Percentiles rank a stretch among this genome's conserved stretches.
phyloP scores from a whole-genome alignment of 2,888 invertebrate genomes.

The Nephrotoma appendiculata region DNA sequence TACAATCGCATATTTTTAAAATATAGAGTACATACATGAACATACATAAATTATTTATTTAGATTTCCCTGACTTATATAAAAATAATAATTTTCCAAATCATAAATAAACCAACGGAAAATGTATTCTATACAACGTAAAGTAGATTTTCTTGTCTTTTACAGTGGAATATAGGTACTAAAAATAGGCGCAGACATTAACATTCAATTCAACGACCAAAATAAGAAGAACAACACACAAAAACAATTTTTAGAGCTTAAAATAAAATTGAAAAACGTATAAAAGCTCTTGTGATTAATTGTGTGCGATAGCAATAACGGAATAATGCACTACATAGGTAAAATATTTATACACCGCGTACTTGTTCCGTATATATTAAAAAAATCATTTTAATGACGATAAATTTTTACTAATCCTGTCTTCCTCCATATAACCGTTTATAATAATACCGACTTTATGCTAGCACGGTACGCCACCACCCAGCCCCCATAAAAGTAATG shows the following conservation, averaged over 20 bases:
- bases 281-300: not conserved
- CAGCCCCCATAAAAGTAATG: not conserved
- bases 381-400: not conserved
- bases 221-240: not conserved
- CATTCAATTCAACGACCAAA: not conserved
- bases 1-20: not conserved
- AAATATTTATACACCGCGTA: not conserved
- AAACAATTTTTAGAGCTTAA: not conserved
- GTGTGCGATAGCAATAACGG: not conserved
- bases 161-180: not conserved
- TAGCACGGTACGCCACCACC: not conserved
- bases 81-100: not conserved
- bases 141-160: not conserved
- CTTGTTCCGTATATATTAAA: not conserved
- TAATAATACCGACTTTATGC: not conserved
- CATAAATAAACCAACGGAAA: not conserved
- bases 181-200: not conserved
- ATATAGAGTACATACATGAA: not conserved
- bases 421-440: not conserved
- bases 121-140: not conserved
- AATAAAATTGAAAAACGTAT: not conserved
- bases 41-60: not conserved
- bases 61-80: not conserved
- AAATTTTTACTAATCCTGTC: not conserved
- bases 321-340: not conserved